Evolutionary conservation across 1,140 invertebrate genomes (phyloP).

Genomic region (Drosophila mojavensis): DNA sequence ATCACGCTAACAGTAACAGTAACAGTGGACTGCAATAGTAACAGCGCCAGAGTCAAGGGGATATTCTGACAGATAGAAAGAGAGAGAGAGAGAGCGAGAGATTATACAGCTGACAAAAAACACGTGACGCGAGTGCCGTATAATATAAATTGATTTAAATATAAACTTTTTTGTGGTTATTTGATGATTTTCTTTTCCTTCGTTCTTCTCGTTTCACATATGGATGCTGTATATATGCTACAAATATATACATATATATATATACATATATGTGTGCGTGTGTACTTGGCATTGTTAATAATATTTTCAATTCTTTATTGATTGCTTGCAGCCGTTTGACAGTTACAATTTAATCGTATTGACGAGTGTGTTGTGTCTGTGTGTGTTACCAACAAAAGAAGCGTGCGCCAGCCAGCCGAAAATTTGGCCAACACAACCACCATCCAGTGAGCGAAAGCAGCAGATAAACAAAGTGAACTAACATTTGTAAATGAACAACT

Average conservation of each 20-base stretch:
- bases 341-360: slow-evolving; percentile 50
- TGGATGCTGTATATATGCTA: neutral
- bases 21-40: slow-evolving; percentile 7
- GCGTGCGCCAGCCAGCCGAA: slow-evolving; percentile 15
- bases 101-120: slow-evolving; percentile 27
- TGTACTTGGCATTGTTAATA: slow-evolving; percentile 9
- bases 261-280: neutral
- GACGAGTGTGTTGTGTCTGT: slow-evolving; percentile 54
- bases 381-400: slow-evolving; percentile 32
- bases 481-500: neutral
- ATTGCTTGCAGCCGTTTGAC: slow-evolving; percentile 53
- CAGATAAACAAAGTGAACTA: neutral
- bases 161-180: neutral
- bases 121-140: slow-evolving; percentile 32
- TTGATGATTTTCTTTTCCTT: neutral
- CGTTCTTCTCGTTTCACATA: slow-evolving; percentile 4
- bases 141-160: neutral
- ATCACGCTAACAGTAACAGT: neutral
- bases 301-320: slow-evolving; percentile 21
- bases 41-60: neutral
- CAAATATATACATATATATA: neutral
- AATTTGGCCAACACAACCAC: slow-evolving; percentile 21
- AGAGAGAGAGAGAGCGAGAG: neutral
- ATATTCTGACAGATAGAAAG: neutral
- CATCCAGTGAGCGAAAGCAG: slow-evolving; percentile 11